A percentile compares a stretch with the other conserved stretches of the same genome.
Evolutionary conservation across 1,140 invertebrate genomes (phyloP).

Genomic region (Meloidogyne floridensis): DNA sequence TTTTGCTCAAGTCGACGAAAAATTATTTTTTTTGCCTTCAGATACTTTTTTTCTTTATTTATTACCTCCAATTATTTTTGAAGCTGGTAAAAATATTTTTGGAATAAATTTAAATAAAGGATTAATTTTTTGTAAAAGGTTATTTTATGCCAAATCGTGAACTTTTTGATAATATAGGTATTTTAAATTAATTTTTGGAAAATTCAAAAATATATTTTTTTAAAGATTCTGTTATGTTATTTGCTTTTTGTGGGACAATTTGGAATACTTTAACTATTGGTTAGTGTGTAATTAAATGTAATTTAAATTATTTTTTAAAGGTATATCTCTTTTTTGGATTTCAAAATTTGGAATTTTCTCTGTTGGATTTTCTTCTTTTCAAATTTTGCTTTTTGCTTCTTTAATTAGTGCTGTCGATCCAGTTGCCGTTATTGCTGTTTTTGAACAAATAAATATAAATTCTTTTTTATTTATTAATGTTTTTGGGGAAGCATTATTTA

Average conservation of each 20-base stretch:
- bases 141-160: slow-evolving; percentile 95
- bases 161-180: slow-evolving; percentile 86
- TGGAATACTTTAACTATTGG: slow-evolving; percentile 64
- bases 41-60: slow-evolving; percentile 62
- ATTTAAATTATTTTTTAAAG: slow-evolving; percentile 32
- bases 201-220: too few species aligned
- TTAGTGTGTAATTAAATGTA: background rate
- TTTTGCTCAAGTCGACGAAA: slow-evolving; percentile 45
- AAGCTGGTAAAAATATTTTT: slow-evolving; percentile 51
- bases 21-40: slow-evolving; percentile 46
- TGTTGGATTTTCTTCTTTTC: slow-evolving; percentile 68
- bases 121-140: slow-evolving; percentile 71
- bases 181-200: too few species aligned
- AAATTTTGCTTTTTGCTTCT: slow-evolving; percentile 89
- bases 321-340: slow-evolving; percentile 46
- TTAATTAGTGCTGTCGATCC: slow-evolving; percentile 98
- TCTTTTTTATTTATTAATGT: slow-evolving; percentile 81
- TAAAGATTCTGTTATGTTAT: slow-evolving; percentile 84
- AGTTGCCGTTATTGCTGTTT: slow-evolving; percentile 76
- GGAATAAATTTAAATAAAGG: background rate
- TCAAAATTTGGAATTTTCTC: slow-evolving; percentile 49
- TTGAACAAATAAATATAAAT: slow-evolving; percentile 75
- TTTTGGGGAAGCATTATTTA: slow-evolving; percentile 51
- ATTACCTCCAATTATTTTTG: slow-evolving; percentile 68
- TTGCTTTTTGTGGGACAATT: slow-evolving; percentile 80